Evolutionary conservation across 2,797 vertebrate species (phyloP).

Genomic region (Anguilla megastoma): DNA sequence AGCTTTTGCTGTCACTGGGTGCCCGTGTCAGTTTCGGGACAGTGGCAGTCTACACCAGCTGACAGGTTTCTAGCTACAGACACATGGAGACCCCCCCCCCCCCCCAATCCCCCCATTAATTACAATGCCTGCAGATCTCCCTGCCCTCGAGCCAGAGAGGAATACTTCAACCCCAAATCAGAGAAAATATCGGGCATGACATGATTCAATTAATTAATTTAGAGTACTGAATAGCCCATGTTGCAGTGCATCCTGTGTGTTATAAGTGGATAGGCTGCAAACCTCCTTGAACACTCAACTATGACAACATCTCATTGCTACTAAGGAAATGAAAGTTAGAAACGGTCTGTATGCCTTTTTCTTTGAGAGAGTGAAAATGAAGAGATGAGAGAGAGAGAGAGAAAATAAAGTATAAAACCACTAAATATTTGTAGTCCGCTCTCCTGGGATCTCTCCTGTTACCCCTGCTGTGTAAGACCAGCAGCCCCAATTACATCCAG

Average conservation of each 20-base stretch:
- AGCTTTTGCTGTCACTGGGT: neutral
- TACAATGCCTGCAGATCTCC: neutral
- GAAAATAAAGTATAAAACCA: too few species aligned
- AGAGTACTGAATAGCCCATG: neutral
- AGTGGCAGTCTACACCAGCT: neutral
- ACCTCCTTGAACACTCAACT: neutral
- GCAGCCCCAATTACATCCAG: neutral
- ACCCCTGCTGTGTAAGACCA: neutral
- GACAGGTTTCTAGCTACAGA: neutral
- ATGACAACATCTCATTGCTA: neutral
- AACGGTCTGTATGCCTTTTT: neutral
- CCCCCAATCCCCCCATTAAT: neutral
- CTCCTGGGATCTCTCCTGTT: too few species aligned
- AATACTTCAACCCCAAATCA: neutral
- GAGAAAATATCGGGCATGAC: neutral
- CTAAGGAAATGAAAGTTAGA: neutral
- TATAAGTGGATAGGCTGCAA: neutral
- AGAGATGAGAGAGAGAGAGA: neutral
- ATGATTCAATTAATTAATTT: neutral
- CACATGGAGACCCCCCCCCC: neutral
- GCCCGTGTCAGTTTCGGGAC: neutral
- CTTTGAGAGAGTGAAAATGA: neutral
- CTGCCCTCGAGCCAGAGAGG: neutral
- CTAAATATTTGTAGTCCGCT: neutral
- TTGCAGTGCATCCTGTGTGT: neutral